phyloP scores from a whole-genome alignment of 2,113 vertebrate genomes.

The Eidolon helvum region DNA sequence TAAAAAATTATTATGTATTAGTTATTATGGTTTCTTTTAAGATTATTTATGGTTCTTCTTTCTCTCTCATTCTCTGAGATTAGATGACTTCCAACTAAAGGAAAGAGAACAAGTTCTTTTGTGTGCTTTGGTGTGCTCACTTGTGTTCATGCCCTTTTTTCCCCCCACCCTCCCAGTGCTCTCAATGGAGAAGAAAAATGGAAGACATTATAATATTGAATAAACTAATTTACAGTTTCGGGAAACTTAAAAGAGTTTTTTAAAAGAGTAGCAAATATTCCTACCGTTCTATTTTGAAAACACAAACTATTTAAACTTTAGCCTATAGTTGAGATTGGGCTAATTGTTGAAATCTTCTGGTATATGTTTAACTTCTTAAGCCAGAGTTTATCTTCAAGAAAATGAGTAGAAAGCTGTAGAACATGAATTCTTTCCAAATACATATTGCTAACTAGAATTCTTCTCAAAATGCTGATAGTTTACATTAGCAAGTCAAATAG shows the following conservation, averaged over 20 bases:
- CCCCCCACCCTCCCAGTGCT: fast-evolving
- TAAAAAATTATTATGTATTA: neutral
- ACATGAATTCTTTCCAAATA: neutral
- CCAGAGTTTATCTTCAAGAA: neutral
- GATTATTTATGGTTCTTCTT: neutral
- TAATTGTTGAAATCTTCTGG: neutral
- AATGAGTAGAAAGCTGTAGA: neutral
- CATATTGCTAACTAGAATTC: neutral
- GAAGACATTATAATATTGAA: neutral
- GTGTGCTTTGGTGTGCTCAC: neutral
- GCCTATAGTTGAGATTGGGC: neutral
- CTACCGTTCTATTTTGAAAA: neutral
- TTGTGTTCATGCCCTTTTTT: neutral
- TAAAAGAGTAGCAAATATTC: neutral
- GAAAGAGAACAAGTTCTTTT: neutral
- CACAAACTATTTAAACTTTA: neutral
- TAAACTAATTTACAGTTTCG: neutral
- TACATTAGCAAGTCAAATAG: neutral
- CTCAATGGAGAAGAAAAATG: neutral
- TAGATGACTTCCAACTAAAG: neutral
- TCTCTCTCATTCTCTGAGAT: neutral
- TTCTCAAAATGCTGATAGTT: neutral
- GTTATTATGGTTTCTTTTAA: neutral
- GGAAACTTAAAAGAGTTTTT: neutral
- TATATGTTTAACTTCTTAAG: neutral